A percentile compares a stretch with the other conserved stretches of the same genome.
Evolutionary conservation across 2,113 vertebrate species (phyloP).

Genomic region (human (Homo sapiens)): DNA sequence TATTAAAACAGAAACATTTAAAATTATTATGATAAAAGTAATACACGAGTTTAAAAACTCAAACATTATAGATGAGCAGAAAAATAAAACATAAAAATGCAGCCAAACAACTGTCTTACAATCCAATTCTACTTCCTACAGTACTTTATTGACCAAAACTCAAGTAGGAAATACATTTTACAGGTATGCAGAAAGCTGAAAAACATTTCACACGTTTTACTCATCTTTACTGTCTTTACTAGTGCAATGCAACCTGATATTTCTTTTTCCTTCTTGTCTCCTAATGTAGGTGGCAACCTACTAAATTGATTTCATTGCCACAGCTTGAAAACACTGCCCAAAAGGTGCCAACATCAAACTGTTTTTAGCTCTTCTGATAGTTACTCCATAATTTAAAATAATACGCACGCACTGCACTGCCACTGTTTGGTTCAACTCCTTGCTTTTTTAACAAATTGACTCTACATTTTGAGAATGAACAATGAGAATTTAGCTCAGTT

Average conservation of each 20-base stretch:
- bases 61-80: not conserved
- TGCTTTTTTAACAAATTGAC: not conserved
- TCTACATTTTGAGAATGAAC: not conserved
- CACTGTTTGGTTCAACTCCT: not conserved
- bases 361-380: not conserved
- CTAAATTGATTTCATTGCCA: conserved; percentile 7
- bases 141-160: not conserved
- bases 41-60: not conserved
- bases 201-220: not conserved
- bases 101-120: not conserved
- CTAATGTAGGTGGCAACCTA: not conserved
- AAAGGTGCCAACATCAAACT: not conserved
- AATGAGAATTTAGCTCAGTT: conserved; percentile 1
- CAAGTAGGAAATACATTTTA: not conserved
- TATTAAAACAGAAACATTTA: conserved; percentile 28
- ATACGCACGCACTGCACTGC: not conserved
- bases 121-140: not conserved
- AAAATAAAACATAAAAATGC: conserved; percentile 41
- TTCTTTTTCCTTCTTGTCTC: not conserved
- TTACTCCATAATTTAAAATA: not conserved
- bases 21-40: not conserved
- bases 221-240: not conserved
- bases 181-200: not conserved
- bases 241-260: not conserved
- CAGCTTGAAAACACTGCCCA: not conserved